Percentiles rank a stretch among this genome's conserved stretches.
phyloP scores from a whole-genome alignment of 2,797 vertebrate species.

The Cetoscarus ocellatus region DNA sequence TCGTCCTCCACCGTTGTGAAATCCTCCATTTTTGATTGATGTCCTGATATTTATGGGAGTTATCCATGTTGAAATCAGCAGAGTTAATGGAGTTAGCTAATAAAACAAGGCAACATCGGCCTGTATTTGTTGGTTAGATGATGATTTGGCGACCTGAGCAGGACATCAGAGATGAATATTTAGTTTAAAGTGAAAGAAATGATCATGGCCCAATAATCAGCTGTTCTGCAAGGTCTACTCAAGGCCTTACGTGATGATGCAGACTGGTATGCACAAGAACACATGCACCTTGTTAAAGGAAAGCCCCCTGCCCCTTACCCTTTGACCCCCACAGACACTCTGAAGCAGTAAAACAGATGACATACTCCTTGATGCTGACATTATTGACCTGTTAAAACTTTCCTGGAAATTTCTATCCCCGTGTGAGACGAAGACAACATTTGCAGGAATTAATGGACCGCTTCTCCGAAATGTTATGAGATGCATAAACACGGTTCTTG shows the following conservation, averaged over 20 bases:
- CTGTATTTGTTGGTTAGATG: too few species aligned
- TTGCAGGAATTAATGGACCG: neutral
- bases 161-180: too few species aligned
- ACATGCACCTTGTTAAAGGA: slow-evolving; percentile 39
- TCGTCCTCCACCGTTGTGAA: too few species aligned
- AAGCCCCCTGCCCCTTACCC: slow-evolving; percentile 3
- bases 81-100: too few species aligned
- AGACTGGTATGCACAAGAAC: neutral
- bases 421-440: neutral
- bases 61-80: too few species aligned
- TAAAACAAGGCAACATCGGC: too few species aligned
- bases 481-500: neutral
- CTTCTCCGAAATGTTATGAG: neutral
- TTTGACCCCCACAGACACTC: slow-evolving; percentile 37
- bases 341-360: slow-evolving; percentile 40
- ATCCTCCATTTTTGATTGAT: too few species aligned
- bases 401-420: slow-evolving; percentile 6
- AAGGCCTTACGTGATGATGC: neutral
- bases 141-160: too few species aligned
- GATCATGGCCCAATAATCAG: too few species aligned
- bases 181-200: too few species aligned
- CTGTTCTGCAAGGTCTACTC: too few species aligned
- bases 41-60: too few species aligned
- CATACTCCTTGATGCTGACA: slow-evolving; percentile 19
- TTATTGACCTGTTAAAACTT: slow-evolving; percentile 23